Evolutionary conservation across 2,113 vertebrate genomes (phyloP).

Genomic region (Hyperoodon ampullatus): DNA sequence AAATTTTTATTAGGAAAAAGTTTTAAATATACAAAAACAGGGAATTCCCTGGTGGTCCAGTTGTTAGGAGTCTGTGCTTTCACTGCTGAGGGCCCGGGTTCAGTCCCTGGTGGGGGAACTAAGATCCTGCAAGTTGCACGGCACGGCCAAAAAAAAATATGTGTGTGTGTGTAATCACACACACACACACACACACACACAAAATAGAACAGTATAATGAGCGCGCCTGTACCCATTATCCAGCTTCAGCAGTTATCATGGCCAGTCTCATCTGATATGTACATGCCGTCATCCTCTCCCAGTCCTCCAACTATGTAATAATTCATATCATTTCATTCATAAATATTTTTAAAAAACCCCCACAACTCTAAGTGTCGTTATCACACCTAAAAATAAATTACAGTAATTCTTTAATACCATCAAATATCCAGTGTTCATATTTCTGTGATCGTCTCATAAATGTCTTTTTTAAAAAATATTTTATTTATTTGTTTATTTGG

Average conservation of each 20-base stretch:
- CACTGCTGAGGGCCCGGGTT: background rate
- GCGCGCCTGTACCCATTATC: background rate
- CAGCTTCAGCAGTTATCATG: background rate
- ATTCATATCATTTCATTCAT: background rate
- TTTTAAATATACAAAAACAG: background rate
- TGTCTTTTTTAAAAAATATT: background rate
- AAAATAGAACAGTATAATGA: background rate
- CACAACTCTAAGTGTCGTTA: background rate
- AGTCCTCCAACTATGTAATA: background rate
- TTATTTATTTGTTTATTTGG: no score
- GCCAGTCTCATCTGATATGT: background rate
- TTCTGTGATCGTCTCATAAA: constrained; percentile 19
- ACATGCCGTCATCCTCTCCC: background rate
- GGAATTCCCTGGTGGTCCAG: background rate
- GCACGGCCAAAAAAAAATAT: background rate
- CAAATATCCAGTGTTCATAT: background rate
- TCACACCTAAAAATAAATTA: background rate
- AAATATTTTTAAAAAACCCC: background rate
- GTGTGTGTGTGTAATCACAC: no score
- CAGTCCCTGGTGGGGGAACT: background rate
- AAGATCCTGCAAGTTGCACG: background rate
- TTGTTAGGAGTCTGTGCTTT: background rate
- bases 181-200: background rate
- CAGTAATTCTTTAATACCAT: background rate
- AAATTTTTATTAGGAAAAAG: constrained; percentile 15